Evolutionary conservation across 2,113 vertebrate genomes (phyloP).

Genomic region (Pluvialis apricaria): DNA sequence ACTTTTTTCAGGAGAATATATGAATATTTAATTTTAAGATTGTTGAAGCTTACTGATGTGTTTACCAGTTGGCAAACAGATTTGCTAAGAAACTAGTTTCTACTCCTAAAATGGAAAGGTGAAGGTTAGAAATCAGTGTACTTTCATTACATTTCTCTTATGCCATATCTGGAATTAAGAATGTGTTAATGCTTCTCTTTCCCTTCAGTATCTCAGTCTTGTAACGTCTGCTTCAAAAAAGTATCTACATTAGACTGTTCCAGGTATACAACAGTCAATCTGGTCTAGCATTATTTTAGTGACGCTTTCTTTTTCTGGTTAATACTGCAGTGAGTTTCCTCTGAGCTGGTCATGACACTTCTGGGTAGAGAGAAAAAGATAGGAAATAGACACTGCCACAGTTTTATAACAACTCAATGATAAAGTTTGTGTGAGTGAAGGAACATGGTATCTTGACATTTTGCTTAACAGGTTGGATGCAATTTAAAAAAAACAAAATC

Average conservation of each 20-base stretch:
- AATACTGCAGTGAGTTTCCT: neutral
- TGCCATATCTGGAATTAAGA: conserved; percentile 25
- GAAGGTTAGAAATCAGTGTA: neutral
- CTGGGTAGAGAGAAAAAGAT: neutral
- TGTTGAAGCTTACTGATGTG: neutral
- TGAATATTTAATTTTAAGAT: conserved; percentile 13
- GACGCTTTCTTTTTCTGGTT: neutral
- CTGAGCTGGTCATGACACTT: neutral
- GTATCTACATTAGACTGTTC: neutral
- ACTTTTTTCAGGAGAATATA: neutral
- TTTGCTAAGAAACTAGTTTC: conserved; percentile 22
- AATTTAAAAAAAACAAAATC: neutral
- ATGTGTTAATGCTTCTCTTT: neutral
- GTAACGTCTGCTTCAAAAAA: neutral
- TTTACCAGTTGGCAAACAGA: conserved; percentile 6
- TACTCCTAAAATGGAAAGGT: conserved; percentile 11
- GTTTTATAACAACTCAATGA: neutral
- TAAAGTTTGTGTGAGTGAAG: neutral
- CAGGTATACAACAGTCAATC: neutral
- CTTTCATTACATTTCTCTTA: neutral
- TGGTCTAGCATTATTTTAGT: neutral
- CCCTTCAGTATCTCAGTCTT: neutral
- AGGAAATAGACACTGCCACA: neutral
- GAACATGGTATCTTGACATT: neutral
- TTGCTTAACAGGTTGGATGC: neutral